Evolutionary conservation across 2,797 vertebrate species (phyloP).

Genomic region (Myotis daubentonii): DNA sequence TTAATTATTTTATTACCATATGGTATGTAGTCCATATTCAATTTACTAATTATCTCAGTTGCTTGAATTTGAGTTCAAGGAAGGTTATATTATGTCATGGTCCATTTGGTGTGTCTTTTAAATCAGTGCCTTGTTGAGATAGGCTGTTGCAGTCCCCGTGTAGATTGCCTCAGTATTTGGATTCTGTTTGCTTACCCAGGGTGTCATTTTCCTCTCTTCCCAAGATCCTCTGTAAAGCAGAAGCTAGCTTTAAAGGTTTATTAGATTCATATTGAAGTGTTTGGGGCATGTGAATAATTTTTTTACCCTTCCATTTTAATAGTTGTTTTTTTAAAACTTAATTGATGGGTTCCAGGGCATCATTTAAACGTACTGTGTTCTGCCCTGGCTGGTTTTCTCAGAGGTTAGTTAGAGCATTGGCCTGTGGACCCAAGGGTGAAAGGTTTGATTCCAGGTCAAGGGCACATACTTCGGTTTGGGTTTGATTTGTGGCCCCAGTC

Average conservation of each 20-base stretch:
- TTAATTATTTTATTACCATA: neutral
- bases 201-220: neutral
- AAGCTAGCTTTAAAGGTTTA: neutral
- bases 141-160: neutral
- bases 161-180: neutral
- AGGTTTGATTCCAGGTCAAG: no score
- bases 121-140: neutral
- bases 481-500: no score
- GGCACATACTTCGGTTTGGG: no score
- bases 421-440: no score
- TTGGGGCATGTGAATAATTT: neutral
- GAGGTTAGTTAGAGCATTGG: no score
- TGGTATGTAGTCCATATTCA: neutral
- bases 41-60: neutral
- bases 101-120: neutral
- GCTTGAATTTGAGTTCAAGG: neutral
- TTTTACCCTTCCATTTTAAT: neutral
- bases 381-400: neutral
- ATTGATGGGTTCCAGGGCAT: neutral
- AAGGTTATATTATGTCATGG: neutral
- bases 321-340: conserved; percentile 7
- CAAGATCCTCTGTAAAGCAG: neutral
- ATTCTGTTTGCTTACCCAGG: neutral
- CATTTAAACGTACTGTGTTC: conserved; percentile 17
- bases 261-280: neutral